Base-by-base conservation (phyloP, 2,113 vertebrate species). In the Platichthys stellatus region DNA sequence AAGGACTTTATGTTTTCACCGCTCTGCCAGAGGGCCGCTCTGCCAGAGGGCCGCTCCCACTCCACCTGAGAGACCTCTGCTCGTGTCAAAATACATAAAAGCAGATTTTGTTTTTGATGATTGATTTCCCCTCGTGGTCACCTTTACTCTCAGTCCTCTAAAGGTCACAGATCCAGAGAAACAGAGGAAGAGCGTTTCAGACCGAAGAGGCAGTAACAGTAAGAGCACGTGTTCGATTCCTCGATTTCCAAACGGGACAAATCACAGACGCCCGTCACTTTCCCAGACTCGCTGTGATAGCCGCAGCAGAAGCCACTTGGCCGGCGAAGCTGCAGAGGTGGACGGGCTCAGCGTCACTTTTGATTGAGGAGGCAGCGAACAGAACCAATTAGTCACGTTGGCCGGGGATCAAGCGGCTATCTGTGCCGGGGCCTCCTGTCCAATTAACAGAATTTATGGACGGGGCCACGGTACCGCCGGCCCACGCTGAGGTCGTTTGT, bases 311-410 rank as follows among this genome's bases (percentile, higher is more conserved):
- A 94, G 95, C 90, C 65, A 93, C 90, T 89, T 89, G 93, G 93
- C 93, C 90, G 79, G 93, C 91, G 89, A 87, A 91, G 89, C 91
- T 88, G 93, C 91, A 17, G 92, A 95, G 94, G 73, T 92, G 85
- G 92, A 94, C 90, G 78, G 17, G 24, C 77, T 84, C 91, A 80
- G 90, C 86, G 67, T 81, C 89, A 78, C 89, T 86, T 93, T 91
- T 93, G 91, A 94, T 93, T 91, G 83, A 91, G 75, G 84, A 86
- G 67, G 77, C 63, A 31, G 67, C 63, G 0, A 83, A 77, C 0
- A 86, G 74, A 83, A 85, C 79, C 84, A 88, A 89, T 88, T 89
- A 88, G 78, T 75, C 80, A 69, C 73, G 80, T 76, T 91, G 89
- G 89, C 86, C 63, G 10, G 5, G 14, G 80, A 84, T 86, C 89